Conservation (phyloP, 2,888 invertebrate species). For the Odontothrips loti region DNA sequence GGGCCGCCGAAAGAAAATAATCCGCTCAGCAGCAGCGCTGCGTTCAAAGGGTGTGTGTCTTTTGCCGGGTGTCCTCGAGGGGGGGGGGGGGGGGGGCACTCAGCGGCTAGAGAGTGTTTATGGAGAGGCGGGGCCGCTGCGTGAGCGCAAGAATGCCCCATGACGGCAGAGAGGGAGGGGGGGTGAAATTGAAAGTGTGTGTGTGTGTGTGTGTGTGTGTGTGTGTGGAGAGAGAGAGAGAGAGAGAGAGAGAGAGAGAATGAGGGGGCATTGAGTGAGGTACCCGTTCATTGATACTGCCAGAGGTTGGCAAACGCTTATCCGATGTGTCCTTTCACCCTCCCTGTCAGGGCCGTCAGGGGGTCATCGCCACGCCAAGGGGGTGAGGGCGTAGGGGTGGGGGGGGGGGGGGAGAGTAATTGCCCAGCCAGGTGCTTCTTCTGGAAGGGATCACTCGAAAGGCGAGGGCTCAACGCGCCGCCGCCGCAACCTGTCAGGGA, state of each 20-base stretch:
- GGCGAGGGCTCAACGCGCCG: not conserved
- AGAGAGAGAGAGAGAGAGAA: not conserved
- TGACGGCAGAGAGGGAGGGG: too few species aligned
- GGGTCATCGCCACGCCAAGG: not conserved
- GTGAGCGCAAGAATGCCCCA: not conserved
- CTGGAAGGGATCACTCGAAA: constrained; percentile 3
- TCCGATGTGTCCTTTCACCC: too few species aligned
- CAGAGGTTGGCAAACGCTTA: not conserved
- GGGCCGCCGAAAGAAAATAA: too few species aligned
- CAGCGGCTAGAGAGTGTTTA: not conserved
- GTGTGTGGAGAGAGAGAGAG: constrained; percentile 1
- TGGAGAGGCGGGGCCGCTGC: not conserved
- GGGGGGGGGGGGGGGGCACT: not conserved
- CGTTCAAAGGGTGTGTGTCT: not conserved
- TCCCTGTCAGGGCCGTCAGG: too few species aligned
- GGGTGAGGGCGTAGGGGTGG: not conserved
- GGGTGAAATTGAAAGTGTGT: not conserved
- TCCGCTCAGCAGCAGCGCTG: not conserved
- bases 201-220: too few species aligned
- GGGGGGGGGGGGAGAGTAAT: not conserved
- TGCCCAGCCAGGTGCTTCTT: not conserved
- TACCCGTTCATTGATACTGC: not conserved
- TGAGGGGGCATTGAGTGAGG: not conserved
- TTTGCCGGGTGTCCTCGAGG: not conserved
- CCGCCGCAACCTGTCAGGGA: too few species aligned